A percentile compares a stretch with the other conserved stretches of the same genome.
Conservation (phyloP, 2,888 invertebrate species). For the Eilema caniola region DNA sequence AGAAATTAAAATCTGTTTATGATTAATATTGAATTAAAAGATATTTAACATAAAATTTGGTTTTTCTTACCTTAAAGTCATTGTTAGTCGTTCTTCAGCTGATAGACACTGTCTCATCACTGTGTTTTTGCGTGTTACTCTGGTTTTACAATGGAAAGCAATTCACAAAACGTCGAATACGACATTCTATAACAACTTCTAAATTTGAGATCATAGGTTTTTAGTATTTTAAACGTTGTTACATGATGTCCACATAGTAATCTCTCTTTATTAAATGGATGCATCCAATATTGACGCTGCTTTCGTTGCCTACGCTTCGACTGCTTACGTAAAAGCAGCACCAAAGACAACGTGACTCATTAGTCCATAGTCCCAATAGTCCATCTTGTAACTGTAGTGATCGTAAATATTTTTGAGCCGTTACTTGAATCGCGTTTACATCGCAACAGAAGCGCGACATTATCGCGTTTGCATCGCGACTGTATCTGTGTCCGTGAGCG, state of each 20-base stretch:
- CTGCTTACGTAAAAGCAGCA: too few species aligned
- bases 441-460: too few species aligned
- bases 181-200: conserved; percentile 23
- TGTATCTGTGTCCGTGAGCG: too few species aligned
- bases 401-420: too few species aligned
- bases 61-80: conserved; percentile 12
- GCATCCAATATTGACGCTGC: too few species aligned
- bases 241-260: conserved; percentile 20
- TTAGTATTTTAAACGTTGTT: conserved; percentile 23
- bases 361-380: too few species aligned
- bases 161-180: conserved; percentile 20
- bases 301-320: too few species aligned
- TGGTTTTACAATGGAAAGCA: conserved; percentile 17
- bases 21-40: background rate
- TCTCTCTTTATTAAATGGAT: conserved; percentile 18
- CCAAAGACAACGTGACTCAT: too few species aligned
- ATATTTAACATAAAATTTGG: too few species aligned
- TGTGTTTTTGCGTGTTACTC: conserved; percentile 13
- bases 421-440: too few species aligned
- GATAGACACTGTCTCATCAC: conserved; percentile 15
- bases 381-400: too few species aligned
- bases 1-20: background rate
- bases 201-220: conserved; percentile 19
- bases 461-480: too few species aligned
- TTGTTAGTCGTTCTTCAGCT: conserved; percentile 8